Conservation (phyloP, 2,888 invertebrate genomes). For the Polietes domitor region DNA sequence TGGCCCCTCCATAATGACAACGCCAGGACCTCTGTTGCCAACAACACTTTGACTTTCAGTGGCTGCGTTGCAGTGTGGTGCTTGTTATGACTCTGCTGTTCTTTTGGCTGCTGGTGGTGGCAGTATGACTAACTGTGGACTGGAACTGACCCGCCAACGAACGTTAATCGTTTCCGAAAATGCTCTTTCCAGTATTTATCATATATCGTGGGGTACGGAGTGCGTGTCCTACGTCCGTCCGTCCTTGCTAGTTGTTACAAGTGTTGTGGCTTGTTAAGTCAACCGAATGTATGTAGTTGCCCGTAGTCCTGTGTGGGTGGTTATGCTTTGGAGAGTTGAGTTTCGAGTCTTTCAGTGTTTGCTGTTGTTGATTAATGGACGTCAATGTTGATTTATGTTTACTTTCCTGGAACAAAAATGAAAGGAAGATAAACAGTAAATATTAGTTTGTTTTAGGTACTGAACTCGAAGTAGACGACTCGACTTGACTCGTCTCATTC, state of each 20-base stretch:
- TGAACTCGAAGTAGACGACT: not conserved
- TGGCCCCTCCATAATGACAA: constrained; percentile 84
- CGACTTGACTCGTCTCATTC: not conserved
- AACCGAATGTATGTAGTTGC: not conserved
- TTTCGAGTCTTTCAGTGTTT: constrained; percentile 10
- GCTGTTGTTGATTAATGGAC: constrained; percentile 46
- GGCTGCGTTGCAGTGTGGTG: constrained; percentile 50
- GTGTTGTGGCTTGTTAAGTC: not conserved
- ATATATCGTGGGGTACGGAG: not conserved
- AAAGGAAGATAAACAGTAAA: not conserved
- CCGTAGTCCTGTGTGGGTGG: not conserved
- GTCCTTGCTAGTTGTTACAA: too few relatives aligned
- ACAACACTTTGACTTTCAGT: constrained; percentile 67
- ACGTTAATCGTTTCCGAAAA: constrained; percentile 26
- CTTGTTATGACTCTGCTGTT: constrained; percentile 41
- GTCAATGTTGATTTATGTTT: constrained; percentile 53
- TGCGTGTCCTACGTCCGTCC: not conserved
- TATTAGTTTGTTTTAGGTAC: not conserved
- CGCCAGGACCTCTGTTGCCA: constrained; percentile 68
- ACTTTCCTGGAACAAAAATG: constrained; percentile 12
- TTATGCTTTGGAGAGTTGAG: constrained; percentile 21
- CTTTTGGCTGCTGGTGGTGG: constrained; percentile 2
- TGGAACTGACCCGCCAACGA: not conserved
- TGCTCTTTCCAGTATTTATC: not conserved
- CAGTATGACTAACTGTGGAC: not conserved